phyloP scores from a whole-genome alignment of 2,888 invertebrate genomes.

The Synergus itoensis region DNA sequence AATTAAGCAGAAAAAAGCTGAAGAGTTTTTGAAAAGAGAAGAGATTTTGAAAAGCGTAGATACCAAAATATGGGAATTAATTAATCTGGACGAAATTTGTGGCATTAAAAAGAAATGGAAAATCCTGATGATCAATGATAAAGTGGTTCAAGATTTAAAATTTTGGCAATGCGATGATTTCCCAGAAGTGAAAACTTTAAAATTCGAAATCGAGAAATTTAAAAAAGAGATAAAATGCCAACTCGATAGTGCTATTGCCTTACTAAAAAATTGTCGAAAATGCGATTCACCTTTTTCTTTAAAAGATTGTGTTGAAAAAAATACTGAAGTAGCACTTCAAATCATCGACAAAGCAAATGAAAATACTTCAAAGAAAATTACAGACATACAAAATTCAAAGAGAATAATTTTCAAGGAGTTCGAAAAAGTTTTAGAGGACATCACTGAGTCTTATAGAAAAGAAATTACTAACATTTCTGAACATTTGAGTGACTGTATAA shows the following conservation, averaged over 20 bases:
- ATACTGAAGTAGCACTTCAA: conserved; percentile 45
- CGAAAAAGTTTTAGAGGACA: conserved; percentile 35
- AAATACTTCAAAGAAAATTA: not conserved
- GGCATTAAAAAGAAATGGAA: conserved; percentile 56
- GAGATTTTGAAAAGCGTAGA: conserved; percentile 47
- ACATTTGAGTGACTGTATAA: conserved; percentile 55
- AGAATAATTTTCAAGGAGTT: conserved; percentile 45
- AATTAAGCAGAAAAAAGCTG: conserved; percentile 42
- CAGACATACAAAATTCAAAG: conserved; percentile 41
- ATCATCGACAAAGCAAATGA: conserved; percentile 51
- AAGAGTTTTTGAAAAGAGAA: conserved; percentile 47
- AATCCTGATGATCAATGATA: conserved; percentile 52
- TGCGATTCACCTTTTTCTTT: conserved; percentile 49
- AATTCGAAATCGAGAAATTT: conserved; percentile 46
- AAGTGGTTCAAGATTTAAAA: conserved; percentile 48
- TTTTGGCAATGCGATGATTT: conserved; percentile 43
- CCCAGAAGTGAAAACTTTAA: conserved; percentile 45
- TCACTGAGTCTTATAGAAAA: conserved; percentile 50
- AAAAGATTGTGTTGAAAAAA: conserved; percentile 53
- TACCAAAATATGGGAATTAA: conserved; percentile 50
- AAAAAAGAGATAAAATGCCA: conserved; percentile 41
- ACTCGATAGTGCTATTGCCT: conserved; percentile 46
- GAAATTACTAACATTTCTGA: conserved; percentile 44
- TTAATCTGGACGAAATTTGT: conserved; percentile 51
- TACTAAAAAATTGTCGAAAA: conserved; percentile 52